Conservation (phyloP, 2,888 invertebrate genomes). For the Tethea ocularis region DNA sequence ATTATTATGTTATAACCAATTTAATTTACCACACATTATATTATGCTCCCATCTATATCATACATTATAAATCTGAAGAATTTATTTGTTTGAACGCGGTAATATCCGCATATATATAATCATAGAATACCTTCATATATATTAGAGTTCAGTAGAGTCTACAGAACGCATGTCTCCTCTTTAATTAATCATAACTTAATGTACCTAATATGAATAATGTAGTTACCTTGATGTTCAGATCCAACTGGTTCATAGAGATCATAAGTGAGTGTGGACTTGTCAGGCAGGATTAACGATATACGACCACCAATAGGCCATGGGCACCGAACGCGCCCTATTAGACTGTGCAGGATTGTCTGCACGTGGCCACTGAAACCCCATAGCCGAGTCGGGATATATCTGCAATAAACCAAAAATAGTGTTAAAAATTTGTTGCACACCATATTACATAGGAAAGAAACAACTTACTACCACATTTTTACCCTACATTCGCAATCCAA, state of each 20-base stretch:
- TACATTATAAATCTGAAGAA: no score
- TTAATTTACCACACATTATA: no score
- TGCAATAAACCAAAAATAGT: slow-evolving; percentile 67
- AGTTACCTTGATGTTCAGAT: slow-evolving; percentile 87
- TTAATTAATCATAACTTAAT: no score
- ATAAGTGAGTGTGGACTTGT: slow-evolving; percentile 95
- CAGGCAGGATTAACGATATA: slow-evolving; percentile 88
- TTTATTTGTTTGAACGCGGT: no score
- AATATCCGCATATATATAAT: no score
- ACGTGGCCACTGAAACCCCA: slow-evolving; percentile 99
- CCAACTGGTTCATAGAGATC: slow-evolving; percentile 94
- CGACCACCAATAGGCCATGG: slow-evolving; percentile 95
- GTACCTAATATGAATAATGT: slow-evolving; percentile 9
- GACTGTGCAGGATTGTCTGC: slow-evolving; percentile 95
- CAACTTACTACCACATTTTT: no score
- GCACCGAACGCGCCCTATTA: slow-evolving; percentile 93
- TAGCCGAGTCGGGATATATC: slow-evolving; percentile 93
- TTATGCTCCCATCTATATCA: no score
- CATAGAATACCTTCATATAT: no score
- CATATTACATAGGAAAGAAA: background rate
- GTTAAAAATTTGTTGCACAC: slow-evolving; percentile 7
- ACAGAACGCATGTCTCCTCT: no score
- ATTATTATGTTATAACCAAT: no score
- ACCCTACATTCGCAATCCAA: background rate
- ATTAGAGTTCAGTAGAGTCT: no score